Conservation (phyloP, 2,888 invertebrate species). For the Harpalus rubripes region DNA sequence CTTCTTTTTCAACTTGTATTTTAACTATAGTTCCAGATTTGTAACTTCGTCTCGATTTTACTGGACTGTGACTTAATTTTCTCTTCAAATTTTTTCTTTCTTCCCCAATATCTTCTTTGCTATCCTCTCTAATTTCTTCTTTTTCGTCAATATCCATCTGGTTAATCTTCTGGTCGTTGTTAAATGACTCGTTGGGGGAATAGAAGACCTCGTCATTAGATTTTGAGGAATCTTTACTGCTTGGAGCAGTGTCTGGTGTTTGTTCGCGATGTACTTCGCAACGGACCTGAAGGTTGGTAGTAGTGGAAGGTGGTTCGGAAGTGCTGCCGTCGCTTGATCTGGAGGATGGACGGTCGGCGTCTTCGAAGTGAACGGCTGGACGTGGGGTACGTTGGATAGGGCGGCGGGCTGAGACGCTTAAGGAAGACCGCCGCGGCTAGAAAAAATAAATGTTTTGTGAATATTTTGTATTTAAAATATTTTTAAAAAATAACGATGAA, state of each 20-base stretch:
- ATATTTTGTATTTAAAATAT: too few relatives aligned
- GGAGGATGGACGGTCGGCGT: neutral
- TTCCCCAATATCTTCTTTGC: neutral
- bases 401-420: constrained; percentile 71
- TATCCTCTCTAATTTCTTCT: neutral
- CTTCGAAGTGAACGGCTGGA: constrained; percentile 66
- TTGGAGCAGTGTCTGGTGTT: constrained; percentile 34
- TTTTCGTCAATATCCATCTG: neutral
- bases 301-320: neutral
- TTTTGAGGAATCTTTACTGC: constrained; percentile 45
- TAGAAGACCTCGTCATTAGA: constrained; percentile 71
- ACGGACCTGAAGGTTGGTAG: neutral
- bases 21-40: constrained; percentile 45
- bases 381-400: constrained; percentile 70
- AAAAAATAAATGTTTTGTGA: too few relatives aligned
- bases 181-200: constrained; percentile 71
- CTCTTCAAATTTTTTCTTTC: neutral
- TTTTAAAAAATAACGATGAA: too few relatives aligned
- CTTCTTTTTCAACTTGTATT: constrained; percentile 9
- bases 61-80: neutral
- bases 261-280: constrained; percentile 49
- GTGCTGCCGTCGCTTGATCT: constrained; percentile 16
- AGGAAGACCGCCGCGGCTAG: constrained; percentile 22
- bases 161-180: constrained; percentile 44
- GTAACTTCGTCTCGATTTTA: constrained; percentile 64